Evolutionary conservation across 2,888 invertebrate species (phyloP).

Genomic region (Petrolisthes manimaculis): DNA sequence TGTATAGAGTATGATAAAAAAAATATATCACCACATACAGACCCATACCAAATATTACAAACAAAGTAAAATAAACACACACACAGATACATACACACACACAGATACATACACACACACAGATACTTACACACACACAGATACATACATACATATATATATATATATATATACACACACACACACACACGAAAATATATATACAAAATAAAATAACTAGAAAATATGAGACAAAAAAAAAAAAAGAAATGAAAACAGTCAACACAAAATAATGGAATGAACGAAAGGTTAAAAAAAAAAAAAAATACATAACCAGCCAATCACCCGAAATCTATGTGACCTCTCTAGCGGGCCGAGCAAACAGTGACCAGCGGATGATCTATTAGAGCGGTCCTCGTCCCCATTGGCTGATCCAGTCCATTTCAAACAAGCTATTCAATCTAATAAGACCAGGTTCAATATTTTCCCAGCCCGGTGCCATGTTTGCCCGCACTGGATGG

Average conservation of each 20-base stretch:
- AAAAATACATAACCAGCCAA: slow-evolving; percentile 24
- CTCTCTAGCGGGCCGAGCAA: slow-evolving; percentile 18
- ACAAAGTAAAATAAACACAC: too few relatives aligned
- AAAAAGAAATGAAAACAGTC: neutral
- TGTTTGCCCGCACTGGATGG: slow-evolving; percentile 43
- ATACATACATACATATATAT: slow-evolving; percentile 14
- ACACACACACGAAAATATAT: neutral
- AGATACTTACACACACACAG: neutral
- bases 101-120: neutral
- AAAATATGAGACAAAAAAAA: neutral
- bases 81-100: too few relatives aligned
- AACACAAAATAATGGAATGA: slow-evolving; percentile 8
- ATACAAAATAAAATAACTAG: neutral
- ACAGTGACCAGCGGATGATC: slow-evolving; percentile 43
- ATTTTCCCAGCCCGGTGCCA: slow-evolving; percentile 43
- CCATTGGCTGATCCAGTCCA: slow-evolving; percentile 49
- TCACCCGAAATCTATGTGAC: slow-evolving; percentile 51
- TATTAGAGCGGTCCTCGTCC: slow-evolving; percentile 28
- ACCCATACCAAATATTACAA: too few relatives aligned
- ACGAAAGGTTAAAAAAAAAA: slow-evolving; percentile 28
- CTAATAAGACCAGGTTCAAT: slow-evolving; percentile 50
- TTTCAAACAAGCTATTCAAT: slow-evolving; percentile 54
- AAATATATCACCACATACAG: too few relatives aligned
- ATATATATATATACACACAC: slow-evolving; percentile 3
- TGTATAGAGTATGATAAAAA: too few relatives aligned